A percentile compares a stretch with the other conserved stretches of the same genome.
phyloP scores from a whole-genome alignment of 2,113 vertebrate species.

The Recurvirostra avosetta region DNA sequence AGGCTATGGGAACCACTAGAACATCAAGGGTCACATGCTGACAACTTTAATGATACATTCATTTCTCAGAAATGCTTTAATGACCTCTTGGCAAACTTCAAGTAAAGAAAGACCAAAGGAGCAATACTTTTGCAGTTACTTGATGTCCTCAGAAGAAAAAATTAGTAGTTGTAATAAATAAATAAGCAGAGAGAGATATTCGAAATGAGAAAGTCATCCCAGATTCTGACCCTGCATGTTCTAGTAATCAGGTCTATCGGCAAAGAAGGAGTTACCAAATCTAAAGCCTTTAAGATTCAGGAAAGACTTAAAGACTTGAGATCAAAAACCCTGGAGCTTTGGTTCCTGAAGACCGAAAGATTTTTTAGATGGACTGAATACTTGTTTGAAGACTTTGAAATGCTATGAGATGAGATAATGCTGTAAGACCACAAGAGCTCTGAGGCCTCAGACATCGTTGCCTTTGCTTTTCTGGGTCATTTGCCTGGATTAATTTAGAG shows the following conservation, averaged over 20 bases:
- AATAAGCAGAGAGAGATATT: background rate
- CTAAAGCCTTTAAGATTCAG: constrained; percentile 20
- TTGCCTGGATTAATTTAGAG: background rate
- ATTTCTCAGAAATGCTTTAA: background rate
- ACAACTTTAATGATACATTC: background rate
- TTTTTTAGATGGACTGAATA: background rate
- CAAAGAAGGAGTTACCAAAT: background rate
- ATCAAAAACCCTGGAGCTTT: constrained; percentile 21
- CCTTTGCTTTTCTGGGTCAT: background rate
- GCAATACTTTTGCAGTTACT: background rate
- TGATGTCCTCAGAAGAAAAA: background rate
- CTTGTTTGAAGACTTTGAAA: constrained; percentile 26
- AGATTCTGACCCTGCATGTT: background rate
- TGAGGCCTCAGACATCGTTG: background rate
- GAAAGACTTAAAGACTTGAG: background rate
- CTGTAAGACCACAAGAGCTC: background rate
- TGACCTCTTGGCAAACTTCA: background rate
- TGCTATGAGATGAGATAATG: background rate
- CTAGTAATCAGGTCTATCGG: background rate
- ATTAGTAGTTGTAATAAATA: background rate
- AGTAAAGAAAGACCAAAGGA: background rate
- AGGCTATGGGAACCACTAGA: background rate
- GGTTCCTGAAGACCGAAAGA: background rate
- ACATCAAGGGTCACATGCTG: background rate
- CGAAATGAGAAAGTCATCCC: background rate